Conservation (phyloP, 2,113 vertebrate species). For the Daphoenositta chrysoptera region DNA sequence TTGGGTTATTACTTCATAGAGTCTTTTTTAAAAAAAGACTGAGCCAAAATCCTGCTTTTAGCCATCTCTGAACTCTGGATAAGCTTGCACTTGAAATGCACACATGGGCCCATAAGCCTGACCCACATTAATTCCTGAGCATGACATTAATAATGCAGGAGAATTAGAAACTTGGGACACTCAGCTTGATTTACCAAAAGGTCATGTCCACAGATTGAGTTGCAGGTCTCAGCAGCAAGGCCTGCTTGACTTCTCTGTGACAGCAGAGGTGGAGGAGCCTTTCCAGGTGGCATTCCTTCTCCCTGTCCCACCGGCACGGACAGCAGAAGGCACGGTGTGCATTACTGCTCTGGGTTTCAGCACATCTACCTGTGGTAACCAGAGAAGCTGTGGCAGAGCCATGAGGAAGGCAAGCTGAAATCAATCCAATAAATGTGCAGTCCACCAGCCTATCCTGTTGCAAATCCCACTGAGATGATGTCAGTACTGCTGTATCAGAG, state of each 20-base stretch:
- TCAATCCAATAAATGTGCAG: neutral
- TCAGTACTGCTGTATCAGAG: neutral
- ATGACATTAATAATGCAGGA: slow-evolving; percentile 47
- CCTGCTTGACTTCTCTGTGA: neutral
- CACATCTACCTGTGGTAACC: neutral
- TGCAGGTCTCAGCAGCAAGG: neutral
- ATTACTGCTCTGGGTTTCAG: slow-evolving; percentile 5
- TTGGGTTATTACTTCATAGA: neutral
- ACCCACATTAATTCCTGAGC: neutral
- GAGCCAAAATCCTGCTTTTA: neutral
- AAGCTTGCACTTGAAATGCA: neutral
- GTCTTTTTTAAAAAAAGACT: neutral
- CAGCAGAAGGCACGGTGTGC: neutral
- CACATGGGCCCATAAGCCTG: neutral
- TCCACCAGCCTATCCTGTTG: neutral
- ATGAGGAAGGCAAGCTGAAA: neutral
- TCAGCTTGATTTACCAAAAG: neutral
- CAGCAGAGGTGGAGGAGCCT: neutral
- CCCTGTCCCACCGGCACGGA: rapidly evolving
- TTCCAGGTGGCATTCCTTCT: neutral
- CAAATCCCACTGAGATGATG: neutral
- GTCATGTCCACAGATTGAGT: neutral
- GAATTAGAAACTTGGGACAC: slow-evolving; percentile 12
- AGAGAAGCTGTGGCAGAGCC: neutral
- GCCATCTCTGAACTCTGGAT: neutral